These are phyloP conservation scores for Sternarchorhynchus goeldii DNA, from an alignment of 2,797 vertebrate genomes.

Conservation along the genomic window DNA sequence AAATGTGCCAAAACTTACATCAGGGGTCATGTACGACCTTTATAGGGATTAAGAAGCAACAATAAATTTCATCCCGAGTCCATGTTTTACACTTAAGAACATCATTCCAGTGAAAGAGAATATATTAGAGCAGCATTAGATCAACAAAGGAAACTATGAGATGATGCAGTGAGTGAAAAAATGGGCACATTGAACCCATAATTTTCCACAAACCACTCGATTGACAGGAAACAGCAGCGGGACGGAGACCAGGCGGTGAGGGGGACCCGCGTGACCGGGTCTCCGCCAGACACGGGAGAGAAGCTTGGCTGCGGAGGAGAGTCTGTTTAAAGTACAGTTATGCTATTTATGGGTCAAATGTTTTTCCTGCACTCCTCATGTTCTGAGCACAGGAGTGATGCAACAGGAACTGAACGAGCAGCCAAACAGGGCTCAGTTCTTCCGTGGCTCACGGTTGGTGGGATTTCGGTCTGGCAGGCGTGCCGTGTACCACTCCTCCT, in stretches of 20 bases:
- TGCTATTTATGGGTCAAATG: constrained; percentile 66
- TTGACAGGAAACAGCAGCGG: constrained; percentile 56
- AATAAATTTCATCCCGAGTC: neutral
- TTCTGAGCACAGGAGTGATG: constrained; percentile 58
- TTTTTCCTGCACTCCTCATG: constrained; percentile 61
- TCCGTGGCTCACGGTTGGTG: constrained; percentile 63
- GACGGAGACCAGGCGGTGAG: constrained; percentile 47
- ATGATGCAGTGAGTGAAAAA: constrained; percentile 53
- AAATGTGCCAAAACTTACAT: constrained; percentile 17
- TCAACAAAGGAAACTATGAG: constrained; percentile 43
- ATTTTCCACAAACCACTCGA: constrained; percentile 54
- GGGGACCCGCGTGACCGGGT: constrained; percentile 60
- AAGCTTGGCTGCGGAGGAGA: constrained; percentile 31
- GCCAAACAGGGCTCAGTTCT: constrained; percentile 65
- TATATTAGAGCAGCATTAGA: constrained; percentile 15
- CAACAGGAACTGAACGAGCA: constrained; percentile 65
- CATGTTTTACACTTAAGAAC: neutral
- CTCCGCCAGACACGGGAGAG: constrained; percentile 58
- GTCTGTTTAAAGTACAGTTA: constrained; percentile 58
- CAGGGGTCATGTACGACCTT: constrained; percentile 8
- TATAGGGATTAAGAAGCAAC: neutral
- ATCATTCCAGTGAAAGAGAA: constrained; percentile 19
- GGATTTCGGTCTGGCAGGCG: constrained; percentile 57
- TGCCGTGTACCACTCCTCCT: constrained; percentile 51
- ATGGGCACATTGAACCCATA: constrained; percentile 38